Conservation (phyloP, 2,797 vertebrate genomes). For the Urocyon cinereoargenteus region DNA sequence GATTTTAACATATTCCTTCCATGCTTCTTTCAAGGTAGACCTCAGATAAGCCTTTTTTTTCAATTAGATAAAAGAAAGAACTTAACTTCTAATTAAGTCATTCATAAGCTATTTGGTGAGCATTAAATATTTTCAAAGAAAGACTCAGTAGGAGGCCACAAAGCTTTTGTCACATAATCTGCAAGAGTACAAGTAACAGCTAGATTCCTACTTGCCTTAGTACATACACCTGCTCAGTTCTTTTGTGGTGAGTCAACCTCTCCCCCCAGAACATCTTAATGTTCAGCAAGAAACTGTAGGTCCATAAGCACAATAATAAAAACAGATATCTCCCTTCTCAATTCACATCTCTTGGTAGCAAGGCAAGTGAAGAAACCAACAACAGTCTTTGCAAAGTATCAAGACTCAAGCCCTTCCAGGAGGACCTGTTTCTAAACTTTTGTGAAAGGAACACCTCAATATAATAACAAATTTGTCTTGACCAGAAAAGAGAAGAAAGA, state of each 20-base stretch:
- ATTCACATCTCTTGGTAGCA: background rate
- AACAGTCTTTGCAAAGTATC: background rate
- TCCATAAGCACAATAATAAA: background rate
- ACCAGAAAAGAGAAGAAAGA: conserved; percentile 4
- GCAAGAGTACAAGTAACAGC: background rate
- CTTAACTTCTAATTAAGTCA: conserved; percentile 53
- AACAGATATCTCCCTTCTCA: background rate
- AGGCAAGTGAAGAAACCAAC: background rate
- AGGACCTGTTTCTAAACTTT: background rate
- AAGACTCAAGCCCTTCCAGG: background rate
- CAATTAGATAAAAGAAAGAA: conserved; percentile 21
- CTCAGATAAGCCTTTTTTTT: background rate
- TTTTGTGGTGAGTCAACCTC: background rate
- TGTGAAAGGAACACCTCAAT: background rate
- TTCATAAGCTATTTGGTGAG: background rate
- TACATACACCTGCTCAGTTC: background rate
- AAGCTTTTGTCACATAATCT: background rate
- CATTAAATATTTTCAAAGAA: conserved; percentile 30
- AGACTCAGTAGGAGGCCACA: background rate
- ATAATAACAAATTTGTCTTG: background rate
- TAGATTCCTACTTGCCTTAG: background rate
- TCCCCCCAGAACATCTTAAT: background rate
- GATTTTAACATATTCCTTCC: conserved; percentile 9
- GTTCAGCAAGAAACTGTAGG: background rate
- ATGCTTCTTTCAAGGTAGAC: conserved; percentile 12